phyloP scores from a whole-genome alignment of 2,113 vertebrate species.

The Cottus gobio region DNA sequence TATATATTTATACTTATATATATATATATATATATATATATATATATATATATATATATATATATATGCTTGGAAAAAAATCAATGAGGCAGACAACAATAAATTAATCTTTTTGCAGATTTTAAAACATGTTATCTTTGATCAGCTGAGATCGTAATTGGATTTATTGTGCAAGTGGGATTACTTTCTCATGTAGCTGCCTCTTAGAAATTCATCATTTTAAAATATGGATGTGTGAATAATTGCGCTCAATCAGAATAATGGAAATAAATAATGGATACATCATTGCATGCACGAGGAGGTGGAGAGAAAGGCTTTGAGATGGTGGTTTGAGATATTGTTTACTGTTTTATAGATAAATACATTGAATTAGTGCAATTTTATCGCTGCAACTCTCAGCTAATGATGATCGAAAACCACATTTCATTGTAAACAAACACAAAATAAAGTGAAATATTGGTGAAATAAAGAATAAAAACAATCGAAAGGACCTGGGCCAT shows the following conservation, averaged over 20 bases:
- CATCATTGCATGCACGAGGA: conserved; percentile 27
- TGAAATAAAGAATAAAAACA: neutral
- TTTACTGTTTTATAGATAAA: neutral
- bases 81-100: conserved; percentile 53
- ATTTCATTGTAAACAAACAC: neutral
- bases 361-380: neutral
- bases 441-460: neutral
- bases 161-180: conserved; percentile 31
- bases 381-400: neutral
- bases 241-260: conserved; percentile 9
- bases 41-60: neutral
- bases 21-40: neutral
- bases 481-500: neutral
- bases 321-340: neutral
- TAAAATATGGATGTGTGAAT: conserved; percentile 37
- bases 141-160: conserved; percentile 54
- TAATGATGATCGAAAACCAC: neutral
- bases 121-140: conserved; percentile 51
- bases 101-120: conserved; percentile 46
- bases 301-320: neutral
- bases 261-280: conserved; percentile 43
- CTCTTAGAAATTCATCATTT: conserved; percentile 30
- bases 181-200: neutral
- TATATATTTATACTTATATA: neutral
- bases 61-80: conserved; percentile 16